phyloP scores from a whole-genome alignment of 1,140 invertebrate species.

The Ceratina calcarata region DNA sequence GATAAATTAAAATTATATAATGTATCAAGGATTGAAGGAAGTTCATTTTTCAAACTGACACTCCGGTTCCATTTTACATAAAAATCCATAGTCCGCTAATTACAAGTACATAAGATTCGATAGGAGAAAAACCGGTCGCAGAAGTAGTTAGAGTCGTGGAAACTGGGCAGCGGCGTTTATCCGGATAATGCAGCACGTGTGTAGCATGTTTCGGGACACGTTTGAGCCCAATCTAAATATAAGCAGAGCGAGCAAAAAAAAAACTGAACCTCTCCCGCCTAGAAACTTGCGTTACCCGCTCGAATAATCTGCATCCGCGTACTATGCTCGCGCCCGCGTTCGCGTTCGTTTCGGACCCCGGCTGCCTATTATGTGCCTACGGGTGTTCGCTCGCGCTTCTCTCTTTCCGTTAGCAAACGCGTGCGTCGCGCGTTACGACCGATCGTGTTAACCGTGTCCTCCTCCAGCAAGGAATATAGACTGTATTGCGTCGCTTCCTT shows the following conservation, averaged over 20 bases:
- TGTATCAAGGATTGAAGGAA: no score
- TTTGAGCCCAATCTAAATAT: slow-evolving; percentile 63
- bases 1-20: no score
- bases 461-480: neutral
- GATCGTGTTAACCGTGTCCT: neutral
- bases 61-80: no score
- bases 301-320: slow-evolving; percentile 17
- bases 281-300: slow-evolving; percentile 48
- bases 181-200: slow-evolving; percentile 30
- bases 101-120: neutral
- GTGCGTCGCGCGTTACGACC: neutral
- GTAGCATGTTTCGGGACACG: slow-evolving; percentile 36
- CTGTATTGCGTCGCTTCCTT: no score
- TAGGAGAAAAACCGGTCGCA: neutral
- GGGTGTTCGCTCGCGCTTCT: neutral
- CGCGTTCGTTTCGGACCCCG: slow-evolving; percentile 16
- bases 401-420: no score
- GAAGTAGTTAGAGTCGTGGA: neutral
- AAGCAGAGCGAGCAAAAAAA: slow-evolving; percentile 62
- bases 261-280: slow-evolving; percentile 59
- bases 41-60: no score
- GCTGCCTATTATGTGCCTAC: neutral
- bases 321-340: slow-evolving; percentile 27
- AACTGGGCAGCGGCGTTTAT: no score
- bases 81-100: neutral